Base-by-base conservation (phyloP, 2,113 vertebrate species). In the Muscicapa adusta region DNA sequence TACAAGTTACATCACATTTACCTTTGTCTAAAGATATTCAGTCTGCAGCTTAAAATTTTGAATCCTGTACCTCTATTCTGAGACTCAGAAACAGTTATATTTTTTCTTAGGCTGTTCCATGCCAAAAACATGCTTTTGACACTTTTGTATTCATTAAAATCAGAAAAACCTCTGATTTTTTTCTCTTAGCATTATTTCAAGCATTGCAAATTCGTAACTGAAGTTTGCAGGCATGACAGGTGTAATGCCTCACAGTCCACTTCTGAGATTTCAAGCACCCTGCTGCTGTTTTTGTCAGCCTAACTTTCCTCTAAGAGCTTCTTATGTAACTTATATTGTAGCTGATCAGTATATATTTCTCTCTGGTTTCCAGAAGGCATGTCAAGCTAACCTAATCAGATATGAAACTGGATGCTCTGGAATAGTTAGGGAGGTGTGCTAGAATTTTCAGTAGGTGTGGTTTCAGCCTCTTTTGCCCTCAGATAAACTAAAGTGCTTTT, bases 351-450 rank as follows among this genome's bases (percentile, higher is more conserved):
- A 47, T 48, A 57, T 56, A 36, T 75, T 82, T 81, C 84, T 60
- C 74, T 75, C 29, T 47, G 57, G 10, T 84, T 87, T 87, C 47
- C 47, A 87, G 91, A 94, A 94, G 36, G 8, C 62, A 70, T 89
- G 92, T 93, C 94, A 93, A 65, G 68, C 33, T 93, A 85, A 96
- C 77, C 80, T 87, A 57, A 93, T 54, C 42, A 81, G 51, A 53
- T 34, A 65, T 13, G 50, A 73, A 85, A 62, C 50, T 58, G 70
- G 17, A 54, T 72, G 56, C 12, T 78, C 71, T 25, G 40, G 29
- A 89, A 58, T 40, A 56, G n/a, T 53, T 60, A 70, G 56, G 48
- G 65, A 74, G 18, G 2, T 61, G 40, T 50, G 54, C 28, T 73
- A 89, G 66, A 89, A 72, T 73, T 92, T 92, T 90, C 62, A 66